Evolutionary conservation across 92 coral and sea anemone species (phyloP), one percentile per base, ranked within the genome.

Genomic region (Scolanthus callimorphus): DNA sequence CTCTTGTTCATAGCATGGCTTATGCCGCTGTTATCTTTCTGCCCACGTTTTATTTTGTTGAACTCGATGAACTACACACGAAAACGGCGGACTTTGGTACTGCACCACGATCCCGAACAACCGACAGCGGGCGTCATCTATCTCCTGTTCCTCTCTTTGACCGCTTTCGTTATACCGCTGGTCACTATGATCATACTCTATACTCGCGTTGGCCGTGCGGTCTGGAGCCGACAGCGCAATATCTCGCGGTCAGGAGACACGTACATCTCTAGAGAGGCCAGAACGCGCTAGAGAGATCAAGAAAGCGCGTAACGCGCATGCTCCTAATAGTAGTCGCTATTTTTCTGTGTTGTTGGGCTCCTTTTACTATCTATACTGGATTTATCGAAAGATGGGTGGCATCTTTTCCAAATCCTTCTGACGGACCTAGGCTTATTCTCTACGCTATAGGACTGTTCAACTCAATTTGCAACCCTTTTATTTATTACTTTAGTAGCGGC

Each of bases 361-460:
- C 95, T 0, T 78, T 78, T 49, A 88, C 81, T 2, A 48, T 82
- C 28, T 87, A 87, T 67, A 62, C 74, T 0, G 95, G 95, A 0
- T 87, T 87, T 46, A 78, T 87, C 24, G 95, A 87, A 52, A 69
- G 82, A 6, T 87, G 65, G 58, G 90, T 87, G 0, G 95, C 95
- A 0, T 69, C 83, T 3, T 87, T 87, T 30, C 95, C 95, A 6
- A 87, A 87, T 55, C 95, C 95, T 11, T 68, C 86, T 10, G 95
- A 87, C 19, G 43, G 70, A 1, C 57, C 63, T 23, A 80, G 95
- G 31, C 47, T 82, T 15, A 53, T 87, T 17, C 43, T 71, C 3
- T 87, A 87, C 48, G 74, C 60, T n/a, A 0, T 83, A 1, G 95
- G 95, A 3, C 76, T 82, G 2, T 79, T 74, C 44, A 87, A 87